These are phyloP conservation scores for Pristionchus mayeri DNA, from an alignment of 2,888 invertebrate genomes.

Conservation along the genomic window DNA sequence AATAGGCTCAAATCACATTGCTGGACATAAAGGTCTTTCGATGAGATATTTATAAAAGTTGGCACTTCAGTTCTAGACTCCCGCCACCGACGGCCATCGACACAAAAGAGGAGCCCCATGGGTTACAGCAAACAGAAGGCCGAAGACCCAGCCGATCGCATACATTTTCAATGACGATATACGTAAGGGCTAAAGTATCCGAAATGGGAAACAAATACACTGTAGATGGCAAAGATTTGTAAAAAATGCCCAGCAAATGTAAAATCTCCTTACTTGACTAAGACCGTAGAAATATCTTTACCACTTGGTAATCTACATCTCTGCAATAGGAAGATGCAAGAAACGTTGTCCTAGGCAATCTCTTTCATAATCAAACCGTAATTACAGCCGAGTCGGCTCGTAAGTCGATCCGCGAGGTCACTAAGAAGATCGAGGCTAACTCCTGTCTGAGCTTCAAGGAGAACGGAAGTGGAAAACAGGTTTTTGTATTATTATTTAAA, in stretches of 20 bases:
- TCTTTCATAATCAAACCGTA: too few relatives aligned
- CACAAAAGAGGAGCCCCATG: constrained; percentile 30
- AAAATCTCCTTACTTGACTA: too few relatives aligned
- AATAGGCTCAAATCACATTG: too few relatives aligned
- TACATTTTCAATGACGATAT: constrained; percentile 25
- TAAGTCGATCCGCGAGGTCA: neutral
- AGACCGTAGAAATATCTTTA: too few relatives aligned
- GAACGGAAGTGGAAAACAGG: neutral
- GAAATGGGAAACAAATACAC: neutral
- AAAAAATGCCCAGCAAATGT: too few relatives aligned
- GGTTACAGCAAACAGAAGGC: neutral
- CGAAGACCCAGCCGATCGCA: constrained; percentile 32
- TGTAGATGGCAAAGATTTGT: neutral
- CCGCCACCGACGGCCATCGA: neutral
- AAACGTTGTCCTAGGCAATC: too few relatives aligned
- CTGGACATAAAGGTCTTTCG: too few relatives aligned
- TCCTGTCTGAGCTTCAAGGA: constrained; percentile 14
- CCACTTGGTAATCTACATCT: too few relatives aligned
- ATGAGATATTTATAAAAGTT: too few relatives aligned
- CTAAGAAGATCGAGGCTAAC: neutral
- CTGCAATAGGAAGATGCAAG: too few relatives aligned
- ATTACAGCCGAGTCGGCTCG: constrained; percentile 1
- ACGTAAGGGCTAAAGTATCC: neutral
- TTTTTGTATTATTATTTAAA: too few relatives aligned
- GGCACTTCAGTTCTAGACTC: too few relatives aligned